Conservation (phyloP, 37 sponge, comb jelly and placozoan genomes). For the Beroe forskalii region DNA sequence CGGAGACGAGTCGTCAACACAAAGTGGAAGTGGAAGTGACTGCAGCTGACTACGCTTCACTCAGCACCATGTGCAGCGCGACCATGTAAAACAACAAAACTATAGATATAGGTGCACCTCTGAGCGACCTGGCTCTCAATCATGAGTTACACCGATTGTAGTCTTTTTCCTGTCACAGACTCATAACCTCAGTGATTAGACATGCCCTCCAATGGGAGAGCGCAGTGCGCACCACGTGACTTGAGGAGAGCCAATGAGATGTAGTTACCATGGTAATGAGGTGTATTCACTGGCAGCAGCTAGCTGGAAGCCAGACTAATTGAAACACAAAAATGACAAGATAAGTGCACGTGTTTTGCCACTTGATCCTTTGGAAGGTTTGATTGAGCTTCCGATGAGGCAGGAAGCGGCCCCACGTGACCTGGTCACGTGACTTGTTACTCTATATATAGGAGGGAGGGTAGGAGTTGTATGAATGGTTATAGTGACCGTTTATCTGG, state of each 20-base stretch:
- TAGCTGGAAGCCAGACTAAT: constrained; percentile 51
- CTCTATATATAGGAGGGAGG: neutral
- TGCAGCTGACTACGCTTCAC: too few relatives aligned
- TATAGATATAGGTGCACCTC: constrained; percentile 39
- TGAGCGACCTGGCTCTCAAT: constrained; percentile 5
- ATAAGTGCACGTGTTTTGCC: constrained; percentile 1
- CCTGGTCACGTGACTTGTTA: neutral
- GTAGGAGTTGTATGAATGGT: neutral
- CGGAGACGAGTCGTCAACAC: too few relatives aligned
- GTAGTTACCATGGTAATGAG: constrained; percentile 56
- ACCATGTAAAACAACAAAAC: constrained; percentile 58
- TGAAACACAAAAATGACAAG: constrained; percentile 55
- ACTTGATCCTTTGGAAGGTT: constrained; percentile 10
- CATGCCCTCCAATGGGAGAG: neutral
- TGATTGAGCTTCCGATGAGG: constrained; percentile 24
- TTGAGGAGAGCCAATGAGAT: constrained; percentile 39
- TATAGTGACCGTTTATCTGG: neutral
- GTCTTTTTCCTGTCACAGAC: constrained; percentile 64
- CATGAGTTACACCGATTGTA: constrained; percentile 43
- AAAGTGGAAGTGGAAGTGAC: too few relatives aligned
- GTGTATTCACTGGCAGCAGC: constrained; percentile 4
- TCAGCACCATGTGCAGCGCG: too few relatives aligned
- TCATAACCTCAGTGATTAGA: constrained; percentile 59
- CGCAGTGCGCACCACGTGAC: neutral
- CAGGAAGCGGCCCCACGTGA: neutral